Evolutionary conservation across 2,113 vertebrate species (phyloP).

Genomic region (Colossoma macropomum): DNA sequence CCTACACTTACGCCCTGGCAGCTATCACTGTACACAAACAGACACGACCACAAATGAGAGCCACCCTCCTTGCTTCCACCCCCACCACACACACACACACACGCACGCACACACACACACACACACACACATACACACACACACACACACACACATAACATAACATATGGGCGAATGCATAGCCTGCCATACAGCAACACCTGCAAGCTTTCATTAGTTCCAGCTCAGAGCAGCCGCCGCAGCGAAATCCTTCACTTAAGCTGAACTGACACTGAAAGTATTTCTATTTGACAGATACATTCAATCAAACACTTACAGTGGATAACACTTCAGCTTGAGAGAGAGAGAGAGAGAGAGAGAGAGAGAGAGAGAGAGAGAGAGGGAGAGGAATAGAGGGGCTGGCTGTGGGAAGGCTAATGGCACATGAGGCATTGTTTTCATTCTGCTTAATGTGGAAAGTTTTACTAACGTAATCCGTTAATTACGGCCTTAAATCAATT

Average conservation of each 20-base stretch:
- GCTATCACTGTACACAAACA: slow-evolving; percentile 37
- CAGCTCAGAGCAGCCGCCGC: slow-evolving; percentile 55
- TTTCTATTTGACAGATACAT: slow-evolving; percentile 66
- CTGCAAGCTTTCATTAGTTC: slow-evolving; percentile 75
- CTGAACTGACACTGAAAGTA: slow-evolving; percentile 71
- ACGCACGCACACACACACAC: too few relatives aligned
- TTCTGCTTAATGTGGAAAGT: background rate
- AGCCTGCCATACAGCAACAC: slow-evolving; percentile 60
- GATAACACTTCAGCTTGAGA: slow-evolving; percentile 35
- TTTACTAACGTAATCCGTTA: background rate
- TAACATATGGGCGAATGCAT: slow-evolving; percentile 64
- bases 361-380: background rate
- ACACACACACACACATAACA: slow-evolving; percentile 37
- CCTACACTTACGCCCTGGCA: slow-evolving; percentile 34
- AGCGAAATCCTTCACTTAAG: slow-evolving; percentile 70
- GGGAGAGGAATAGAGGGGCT: background rate
- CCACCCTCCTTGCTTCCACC: slow-evolving; percentile 30
- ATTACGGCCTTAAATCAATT: background rate
- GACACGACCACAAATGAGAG: slow-evolving; percentile 45
- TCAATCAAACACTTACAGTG: slow-evolving; percentile 43
- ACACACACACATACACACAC: slow-evolving; percentile 39
- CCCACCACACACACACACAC: too few relatives aligned
- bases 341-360: background rate
- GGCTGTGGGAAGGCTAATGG: background rate
- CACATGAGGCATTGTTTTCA: background rate